Base-by-base conservation (phyloP, 2,797 vertebrate genomes). In the Staurois parvus region DNA sequence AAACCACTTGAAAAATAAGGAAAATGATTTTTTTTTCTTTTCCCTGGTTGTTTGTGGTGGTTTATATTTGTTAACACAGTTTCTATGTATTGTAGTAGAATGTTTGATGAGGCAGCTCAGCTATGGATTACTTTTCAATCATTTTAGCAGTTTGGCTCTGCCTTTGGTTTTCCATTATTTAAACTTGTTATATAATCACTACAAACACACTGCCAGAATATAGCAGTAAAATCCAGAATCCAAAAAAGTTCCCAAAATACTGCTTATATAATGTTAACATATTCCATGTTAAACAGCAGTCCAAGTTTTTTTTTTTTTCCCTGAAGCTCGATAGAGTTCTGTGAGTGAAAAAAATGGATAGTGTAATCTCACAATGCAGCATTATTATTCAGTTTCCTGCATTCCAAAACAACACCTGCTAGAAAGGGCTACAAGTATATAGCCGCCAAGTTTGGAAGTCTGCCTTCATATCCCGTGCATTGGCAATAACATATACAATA, bases 371-470 rank as follows among this genome's bases (percentile, higher is more conserved):
- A 76, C 67, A 68, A 64, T 77, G 42, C 52, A 77, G 72, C 70
- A 83, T 86, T 64, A 81, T 86, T 78, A 82, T 86, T 86, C 74
- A 66, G 74, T n/a, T 82, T 86, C 29, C 56, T 78, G 30, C 56
- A 24, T 78, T 86, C 79, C 85, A 86, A 86, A 86, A 83, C 85
- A 86, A 86, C 85, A 86, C 85, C 85, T 86, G 85, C 85, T 86
- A 73, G 79, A 82, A 29, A 82, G 34, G 79, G 74, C 74, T 86
- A 72, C 24, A 82, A 56, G 56, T 64, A 78, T 78, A 37, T 72
- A 82, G 29, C 68, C 11, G 74, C 85, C 85, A 83, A 77, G 79
- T 86, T 78, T 86, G 79, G 84, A 86, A 72, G 80, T 40, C 79
- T 81, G 85, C 85, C 85, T 83, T 83, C 56, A 82, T 69, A 82